Base-by-base conservation (phyloP, 1,140 invertebrate species). In the Xylocopa sonorina region DNA sequence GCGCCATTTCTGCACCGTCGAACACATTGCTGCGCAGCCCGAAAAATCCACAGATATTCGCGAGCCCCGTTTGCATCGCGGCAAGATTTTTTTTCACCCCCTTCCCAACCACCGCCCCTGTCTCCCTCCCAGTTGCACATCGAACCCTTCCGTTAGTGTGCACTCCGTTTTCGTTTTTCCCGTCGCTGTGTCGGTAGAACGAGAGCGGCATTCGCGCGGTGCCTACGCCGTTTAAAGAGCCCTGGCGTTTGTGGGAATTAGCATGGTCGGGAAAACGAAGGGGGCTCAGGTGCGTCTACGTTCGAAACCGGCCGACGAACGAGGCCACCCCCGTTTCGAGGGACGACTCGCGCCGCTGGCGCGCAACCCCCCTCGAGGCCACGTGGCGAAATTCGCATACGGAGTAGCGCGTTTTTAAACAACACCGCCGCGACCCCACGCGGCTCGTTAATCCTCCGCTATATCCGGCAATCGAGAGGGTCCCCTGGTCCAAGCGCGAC, bases 191-290 rank as follows among this genome's bases (percentile, higher is more conserved):
- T 50, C 53, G 3, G 41, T 34, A 75, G 77, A 84, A 84, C 64
- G 82, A 80, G 76, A 80, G 76, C 63, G 71, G 46, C 68, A 64
- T 32, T 71, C 55, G 57, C 34, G 32, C 34, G 43, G 71, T 58
- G 64, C 80, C 76, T 81, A 87, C 84, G 78, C 29, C 53, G 85
- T 83, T 88, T 87, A 87, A 88, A 88, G 80, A 84, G 50, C 55
- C 80, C 51, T n/a, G n/a, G n/a, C 80, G 74, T 87, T 78, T 87
- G 83, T 82, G 86, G 81, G 82, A 88, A 88, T 88, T 88, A 88
- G 85, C 82, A 55, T 85, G 86, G 69, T 83, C 67, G 78, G 63
- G 83, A 63, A 84, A 80, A 81, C 76, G 79, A 64, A 73, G 69
- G 73, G 43, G 83, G 66, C 86, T 87, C 86, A 87, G 86, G 86